Base-by-base conservation (phyloP, 2,797 vertebrate genomes). In the Phataginus tetradactyla region DNA sequence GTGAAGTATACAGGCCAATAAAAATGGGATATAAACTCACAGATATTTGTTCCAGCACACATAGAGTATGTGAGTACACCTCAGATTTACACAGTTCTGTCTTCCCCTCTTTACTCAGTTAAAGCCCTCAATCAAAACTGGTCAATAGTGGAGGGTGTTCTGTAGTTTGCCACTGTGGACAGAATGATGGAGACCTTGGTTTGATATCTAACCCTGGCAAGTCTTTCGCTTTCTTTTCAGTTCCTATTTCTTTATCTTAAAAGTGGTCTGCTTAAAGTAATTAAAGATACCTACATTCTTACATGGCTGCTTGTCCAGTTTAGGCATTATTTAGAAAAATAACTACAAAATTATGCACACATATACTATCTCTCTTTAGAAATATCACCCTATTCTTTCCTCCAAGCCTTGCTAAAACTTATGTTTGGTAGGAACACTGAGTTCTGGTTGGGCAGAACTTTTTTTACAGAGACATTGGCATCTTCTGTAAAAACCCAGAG, bases 401-500 rank as follows among this genome's bases (percentile, higher is more conserved):
- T 79, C 63, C 59, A 71, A 63, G 72, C 25, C 45, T 75, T 80
- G 34, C n/a, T 75, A 20, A 72, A 80, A 61, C 25, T 37, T 88
- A 34, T 32, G 0, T 68, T 32, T 53, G 74, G 45, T 34, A 88
- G 39, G 23, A 93, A 86, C 83, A 23, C 34, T 72, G 32, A 74
- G 37, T 77, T 77, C 66, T 87, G 80, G 37, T 45, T 64, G 27
- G 55, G 10, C 29, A 17, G 86, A 90, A 57, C 64, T 92, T 66
- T 66, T 45, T 39, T 80, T 86, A 63, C 21, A 69, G 29, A 80
- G 12, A 53, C 39, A 7, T 74, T 66, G 68, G 69, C 45, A 25
- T 94, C 93, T 96, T 88, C 91, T 88, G 29, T 63, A 68, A 90
- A 92, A 86, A 45, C 7, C 34, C 42, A 37, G 57, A 86, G 29